These are phyloP conservation scores for Caiman crocodilus DNA, from an alignment of 2,797 vertebrate genomes.

Conservation along the genomic window DNA sequence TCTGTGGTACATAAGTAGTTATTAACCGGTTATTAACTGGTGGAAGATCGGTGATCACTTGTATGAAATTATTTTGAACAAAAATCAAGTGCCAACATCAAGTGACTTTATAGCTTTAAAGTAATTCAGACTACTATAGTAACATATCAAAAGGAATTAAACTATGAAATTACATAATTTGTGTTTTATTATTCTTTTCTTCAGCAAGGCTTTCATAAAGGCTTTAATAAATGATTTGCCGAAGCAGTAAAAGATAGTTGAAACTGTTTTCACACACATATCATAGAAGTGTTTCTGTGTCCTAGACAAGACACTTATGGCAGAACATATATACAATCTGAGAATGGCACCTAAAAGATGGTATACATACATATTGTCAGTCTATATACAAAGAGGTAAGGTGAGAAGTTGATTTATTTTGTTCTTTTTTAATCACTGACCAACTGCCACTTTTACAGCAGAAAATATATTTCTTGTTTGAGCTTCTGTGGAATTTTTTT, in stretches of 20 bases:
- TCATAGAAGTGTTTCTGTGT: accelerated
- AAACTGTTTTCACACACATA: accelerated
- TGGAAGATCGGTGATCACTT: accelerated
- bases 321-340: accelerated
- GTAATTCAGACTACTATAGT: background rate
- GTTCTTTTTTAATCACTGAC: background rate
- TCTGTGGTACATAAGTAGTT: background rate
- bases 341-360: accelerated
- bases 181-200: accelerated
- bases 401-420: background rate
- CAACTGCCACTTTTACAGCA: too few species aligned
- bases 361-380: accelerated
- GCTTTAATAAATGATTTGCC: accelerated
- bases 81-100: background rate
- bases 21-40: background rate
- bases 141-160: background rate
- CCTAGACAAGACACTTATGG: accelerated
- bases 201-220: background rate
- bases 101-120: accelerated
- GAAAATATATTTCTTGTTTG: too few species aligned
- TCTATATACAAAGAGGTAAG: background rate
- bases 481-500: too few species aligned
- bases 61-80: background rate
- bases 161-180: background rate
- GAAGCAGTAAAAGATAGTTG: background rate